phyloP scores from a whole-genome alignment of 1,140 invertebrate species.

The Dinothrombium tinctorium region DNA sequence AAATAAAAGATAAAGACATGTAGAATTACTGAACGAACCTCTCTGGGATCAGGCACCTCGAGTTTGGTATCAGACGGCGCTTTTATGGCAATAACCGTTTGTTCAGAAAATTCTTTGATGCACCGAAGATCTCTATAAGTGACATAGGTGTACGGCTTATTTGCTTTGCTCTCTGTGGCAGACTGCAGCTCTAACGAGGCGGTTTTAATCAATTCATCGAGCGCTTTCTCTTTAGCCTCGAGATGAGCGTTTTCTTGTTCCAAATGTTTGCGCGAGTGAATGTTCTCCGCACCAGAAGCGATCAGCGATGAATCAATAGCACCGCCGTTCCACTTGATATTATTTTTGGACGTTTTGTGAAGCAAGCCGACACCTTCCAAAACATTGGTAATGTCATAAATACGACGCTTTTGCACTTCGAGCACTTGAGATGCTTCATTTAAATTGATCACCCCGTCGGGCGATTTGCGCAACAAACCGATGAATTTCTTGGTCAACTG shows the following conservation, averaged over 20 bases:
- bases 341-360: conserved; percentile 90
- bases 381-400: conserved; percentile 98
- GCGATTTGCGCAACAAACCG: conserved; percentile 54
- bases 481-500: conserved; percentile 84
- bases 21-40: conserved; percentile 4
- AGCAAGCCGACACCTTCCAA: conserved; percentile 95
- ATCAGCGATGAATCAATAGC: conserved; percentile 1
- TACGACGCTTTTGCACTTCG: conserved; percentile 87
- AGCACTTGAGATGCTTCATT: conserved; percentile 73
- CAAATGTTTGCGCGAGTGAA: conserved; percentile 10
- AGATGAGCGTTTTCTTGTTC: conserved; percentile 35
- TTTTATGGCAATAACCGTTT: conserved; percentile 74
- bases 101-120: conserved; percentile 48
- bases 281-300: not conserved
- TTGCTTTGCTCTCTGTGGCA: conserved; percentile 10
- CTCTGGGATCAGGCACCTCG: conserved; percentile 30
- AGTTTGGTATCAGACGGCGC: conserved; percentile 63
- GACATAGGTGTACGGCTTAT: conserved; percentile 20
- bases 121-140: conserved; percentile 40
- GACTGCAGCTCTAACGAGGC: conserved; percentile 21
- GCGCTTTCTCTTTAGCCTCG: conserved; percentile 38
- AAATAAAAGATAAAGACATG: not conserved
- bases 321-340: conserved; percentile 56
- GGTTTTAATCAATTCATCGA: conserved; percentile 38
- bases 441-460: conserved; percentile 64